These are phyloP conservation scores for Noturus placidus DNA, from an alignment of 2,113 vertebrate species.

Conservation along the genomic window DNA sequence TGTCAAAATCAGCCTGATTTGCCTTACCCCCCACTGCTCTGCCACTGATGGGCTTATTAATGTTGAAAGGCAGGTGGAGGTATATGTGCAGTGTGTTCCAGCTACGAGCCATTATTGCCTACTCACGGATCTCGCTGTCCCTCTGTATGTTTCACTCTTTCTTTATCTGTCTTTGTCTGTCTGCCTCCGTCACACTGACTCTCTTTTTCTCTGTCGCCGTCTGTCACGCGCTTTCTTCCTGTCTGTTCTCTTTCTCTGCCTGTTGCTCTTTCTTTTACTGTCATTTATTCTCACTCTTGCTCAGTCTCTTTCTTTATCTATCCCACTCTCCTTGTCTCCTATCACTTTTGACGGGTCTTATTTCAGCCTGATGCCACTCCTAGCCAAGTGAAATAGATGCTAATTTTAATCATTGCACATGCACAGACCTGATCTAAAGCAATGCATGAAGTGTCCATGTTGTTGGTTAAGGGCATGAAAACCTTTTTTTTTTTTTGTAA, in stretches of 20 bases:
- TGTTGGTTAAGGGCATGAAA: slow-evolving; percentile 27
- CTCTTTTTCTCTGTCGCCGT: slow-evolving; percentile 48
- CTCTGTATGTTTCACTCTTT: slow-evolving; percentile 56
- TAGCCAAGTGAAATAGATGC: slow-evolving; percentile 65
- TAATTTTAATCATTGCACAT: slow-evolving; percentile 66
- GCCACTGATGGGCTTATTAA: slow-evolving; percentile 47
- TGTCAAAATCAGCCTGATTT: slow-evolving; percentile 17
- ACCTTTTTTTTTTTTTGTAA: slow-evolving; percentile 24
- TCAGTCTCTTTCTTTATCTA: slow-evolving; percentile 30
- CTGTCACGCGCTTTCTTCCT: slow-evolving; percentile 43
- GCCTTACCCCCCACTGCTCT: neutral
- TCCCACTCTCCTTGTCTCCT: slow-evolving; percentile 23
- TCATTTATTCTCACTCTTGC: slow-evolving; percentile 39
- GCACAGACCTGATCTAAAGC: slow-evolving; percentile 68
- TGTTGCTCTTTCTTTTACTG: slow-evolving; percentile 34
- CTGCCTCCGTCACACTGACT: slow-evolving; percentile 55
- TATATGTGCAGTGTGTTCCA: slow-evolving; percentile 58
- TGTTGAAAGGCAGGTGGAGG: slow-evolving; percentile 50
- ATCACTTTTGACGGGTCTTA: slow-evolving; percentile 51
- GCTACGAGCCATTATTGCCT: slow-evolving; percentile 52
- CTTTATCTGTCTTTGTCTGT: slow-evolving; percentile 54
- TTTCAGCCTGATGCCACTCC: slow-evolving; percentile 48
- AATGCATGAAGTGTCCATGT: slow-evolving; percentile 56
- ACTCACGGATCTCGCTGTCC: slow-evolving; percentile 48
- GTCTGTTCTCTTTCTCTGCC: slow-evolving; percentile 25